These are phyloP conservation scores for Myrmecophaga tridactyla DNA, from an alignment of 2,113 vertebrate species.

Conservation along the genomic window DNA sequence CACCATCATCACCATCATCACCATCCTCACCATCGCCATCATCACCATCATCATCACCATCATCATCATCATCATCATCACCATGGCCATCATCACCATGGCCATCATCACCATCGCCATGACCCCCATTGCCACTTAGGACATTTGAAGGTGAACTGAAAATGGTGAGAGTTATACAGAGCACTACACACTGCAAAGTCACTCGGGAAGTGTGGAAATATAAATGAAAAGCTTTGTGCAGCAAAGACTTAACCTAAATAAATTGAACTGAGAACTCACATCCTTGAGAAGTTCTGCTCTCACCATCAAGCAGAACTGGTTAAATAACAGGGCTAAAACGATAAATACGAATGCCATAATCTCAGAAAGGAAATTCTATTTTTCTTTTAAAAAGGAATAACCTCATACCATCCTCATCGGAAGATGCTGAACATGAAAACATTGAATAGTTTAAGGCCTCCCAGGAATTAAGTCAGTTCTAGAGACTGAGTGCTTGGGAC, in stretches of 20 bases:
- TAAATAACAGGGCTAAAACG: background rate
- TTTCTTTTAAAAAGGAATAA: conserved; percentile 35
- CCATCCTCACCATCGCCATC: background rate
- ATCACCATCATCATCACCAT: background rate
- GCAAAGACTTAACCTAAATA: background rate
- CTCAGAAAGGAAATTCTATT: background rate
- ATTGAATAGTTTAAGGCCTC: conserved; percentile 54
- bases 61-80: background rate
- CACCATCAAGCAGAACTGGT: background rate
- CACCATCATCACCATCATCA: background rate
- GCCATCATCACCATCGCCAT: background rate
- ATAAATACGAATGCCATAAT: background rate
- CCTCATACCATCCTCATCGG: background rate
- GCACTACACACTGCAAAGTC: background rate
- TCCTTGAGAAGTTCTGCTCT: background rate
- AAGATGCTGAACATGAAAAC: background rate
- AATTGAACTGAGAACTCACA: background rate
- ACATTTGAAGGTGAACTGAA: conserved; percentile 5
- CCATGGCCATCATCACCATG: background rate
- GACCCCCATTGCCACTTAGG: background rate
- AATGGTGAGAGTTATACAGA: conserved; percentile 8
- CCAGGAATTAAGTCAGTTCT: conserved; percentile 28
- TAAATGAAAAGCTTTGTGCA: background rate
- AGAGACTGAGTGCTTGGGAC: conserved; percentile 50
- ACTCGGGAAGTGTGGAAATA: conserved; percentile 32